These are phyloP conservation scores for Liposcelis brunnea DNA, from an alignment of 2,888 invertebrate species.

Conservation along the genomic window DNA sequence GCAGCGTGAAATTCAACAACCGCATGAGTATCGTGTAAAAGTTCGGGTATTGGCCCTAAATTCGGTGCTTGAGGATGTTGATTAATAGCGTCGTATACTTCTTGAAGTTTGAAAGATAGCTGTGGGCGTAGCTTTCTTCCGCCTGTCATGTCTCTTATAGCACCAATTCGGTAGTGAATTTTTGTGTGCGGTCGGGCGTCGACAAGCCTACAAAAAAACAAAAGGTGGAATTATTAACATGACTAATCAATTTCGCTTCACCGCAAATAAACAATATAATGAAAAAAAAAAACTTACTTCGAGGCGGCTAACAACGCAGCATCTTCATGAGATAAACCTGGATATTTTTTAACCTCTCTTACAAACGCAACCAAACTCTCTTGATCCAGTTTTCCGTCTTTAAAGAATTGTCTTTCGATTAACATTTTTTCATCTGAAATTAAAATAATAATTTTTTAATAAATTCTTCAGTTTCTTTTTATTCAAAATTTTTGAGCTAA, in stretches of 20 bases:
- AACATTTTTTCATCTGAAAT: conserved; percentile 23
- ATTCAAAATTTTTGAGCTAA: too few species aligned
- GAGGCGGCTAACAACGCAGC: conserved; percentile 34
- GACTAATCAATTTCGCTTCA: too few species aligned
- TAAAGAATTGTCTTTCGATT: conserved; percentile 21
- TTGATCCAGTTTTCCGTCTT: conserved; percentile 26
- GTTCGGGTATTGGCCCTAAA: conserved; percentile 18
- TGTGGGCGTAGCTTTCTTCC: conserved; percentile 28
- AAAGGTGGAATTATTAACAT: conserved; percentile 8
- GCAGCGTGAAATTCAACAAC: conserved; percentile 36
- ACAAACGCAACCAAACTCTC: conserved; percentile 28
- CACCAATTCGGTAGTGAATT: conserved; percentile 40
- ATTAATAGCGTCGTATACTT: conserved; percentile 29
- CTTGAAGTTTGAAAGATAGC: conserved; percentile 28
- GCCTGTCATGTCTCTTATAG: conserved; percentile 31
- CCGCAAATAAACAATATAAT: background rate
- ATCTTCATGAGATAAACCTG: conserved; percentile 33
- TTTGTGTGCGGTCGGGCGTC: conserved; percentile 32
- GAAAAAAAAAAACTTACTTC: conserved; percentile 21
- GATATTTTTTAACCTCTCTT: conserved; percentile 30
- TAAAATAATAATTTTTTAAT: background rate
- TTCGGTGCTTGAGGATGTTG: conserved; percentile 24
- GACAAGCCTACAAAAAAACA: conserved; percentile 22
- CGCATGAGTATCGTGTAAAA: conserved; percentile 23
- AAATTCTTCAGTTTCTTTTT: conserved; percentile 11